Evolutionary conservation across 2,113 vertebrate genomes (phyloP).

Genomic region (Chinchilla lanigera): DNA sequence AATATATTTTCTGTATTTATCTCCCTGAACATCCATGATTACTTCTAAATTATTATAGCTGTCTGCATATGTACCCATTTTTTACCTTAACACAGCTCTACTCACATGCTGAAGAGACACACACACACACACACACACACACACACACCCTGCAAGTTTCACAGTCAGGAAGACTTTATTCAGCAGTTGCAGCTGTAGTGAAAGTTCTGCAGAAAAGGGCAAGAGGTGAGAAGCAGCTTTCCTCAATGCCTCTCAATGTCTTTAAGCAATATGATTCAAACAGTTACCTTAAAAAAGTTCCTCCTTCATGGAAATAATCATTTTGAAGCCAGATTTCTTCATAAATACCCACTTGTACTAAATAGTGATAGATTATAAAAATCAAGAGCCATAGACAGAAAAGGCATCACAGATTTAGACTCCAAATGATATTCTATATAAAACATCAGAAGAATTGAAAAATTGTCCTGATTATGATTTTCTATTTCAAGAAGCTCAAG

Average conservation of each 20-base stretch:
- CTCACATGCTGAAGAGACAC: neutral
- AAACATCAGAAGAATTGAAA: constrained; percentile 59
- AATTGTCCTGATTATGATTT: constrained; percentile 37
- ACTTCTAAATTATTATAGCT: constrained; percentile 4
- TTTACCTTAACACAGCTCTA: neutral
- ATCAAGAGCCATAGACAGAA: constrained; percentile 28
- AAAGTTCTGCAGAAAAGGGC: neutral
- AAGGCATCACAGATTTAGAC: constrained; percentile 62
- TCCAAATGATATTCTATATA: constrained; percentile 49
- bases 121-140: neutral
- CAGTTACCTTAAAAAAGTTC: neutral
- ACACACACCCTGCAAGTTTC: neutral
- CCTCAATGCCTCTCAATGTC: neutral
- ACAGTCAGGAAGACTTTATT: neutral
- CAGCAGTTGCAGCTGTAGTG: neutral
- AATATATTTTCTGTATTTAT: constrained; percentile 9
- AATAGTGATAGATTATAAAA: constrained; percentile 52
- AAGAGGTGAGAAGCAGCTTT: neutral
- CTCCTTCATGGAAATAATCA: constrained; percentile 16
- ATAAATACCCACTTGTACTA: constrained; percentile 57
- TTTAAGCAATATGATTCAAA: constrained; percentile 4
- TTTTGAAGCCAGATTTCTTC: constrained; percentile 54
- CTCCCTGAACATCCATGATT: neutral
- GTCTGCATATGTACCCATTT: neutral
- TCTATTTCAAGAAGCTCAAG: constrained; percentile 59